Base-by-base conservation (phyloP, 2,797 vertebrate genomes). In the Helicolenus hilgendorfi region DNA sequence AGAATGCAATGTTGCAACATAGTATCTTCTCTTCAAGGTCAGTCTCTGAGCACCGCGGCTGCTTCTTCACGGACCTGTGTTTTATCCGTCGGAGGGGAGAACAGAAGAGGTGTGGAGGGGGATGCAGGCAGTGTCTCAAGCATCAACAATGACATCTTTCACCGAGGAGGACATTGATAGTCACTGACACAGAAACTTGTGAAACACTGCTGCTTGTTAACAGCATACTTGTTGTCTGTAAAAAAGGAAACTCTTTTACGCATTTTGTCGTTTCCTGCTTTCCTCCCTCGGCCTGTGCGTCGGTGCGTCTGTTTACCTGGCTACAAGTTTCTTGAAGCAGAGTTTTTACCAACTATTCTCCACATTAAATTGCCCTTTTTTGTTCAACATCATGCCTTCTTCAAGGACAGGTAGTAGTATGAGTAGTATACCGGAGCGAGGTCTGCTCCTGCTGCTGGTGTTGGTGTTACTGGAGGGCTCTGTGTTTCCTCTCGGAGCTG, bases 21-120 rank as follows among this genome's bases (percentile, higher is more conserved):
- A 1, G 86, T 4, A 49, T 49, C 72, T 88, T 72, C 69, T 69
- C 79, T 22, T 94, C 94, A 96, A 96, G 96, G 96, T 96, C 95
- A 96, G 83, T 26, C 29, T 89, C 79, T 11, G 87, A 83, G 79
- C 89, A 11, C 22, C 63, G 70, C 71, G 86, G 93, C 60, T 45
- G 41, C 41, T 45, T 27, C 26, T 63, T 62, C 81, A 18, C 86
- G 82, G 92, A 89, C 67, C 77, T 79, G 11, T 77, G 8, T 87
- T 82, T 77, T 85, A 78, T 76, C 7, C 53, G 77, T 15, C 70
- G 86, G 80, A 77, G 62, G 56, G 75, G 65, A 68, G 70, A 72
- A 64, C 77, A 65, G 63, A 71, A 67, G 80, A 67, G 64, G 49
- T 77, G 81, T 14, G 69, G 72, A 84, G 60, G 82, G 84, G 86